Conservation (phyloP, 2,888 invertebrate species). For the Nephrotoma appendiculata region DNA sequence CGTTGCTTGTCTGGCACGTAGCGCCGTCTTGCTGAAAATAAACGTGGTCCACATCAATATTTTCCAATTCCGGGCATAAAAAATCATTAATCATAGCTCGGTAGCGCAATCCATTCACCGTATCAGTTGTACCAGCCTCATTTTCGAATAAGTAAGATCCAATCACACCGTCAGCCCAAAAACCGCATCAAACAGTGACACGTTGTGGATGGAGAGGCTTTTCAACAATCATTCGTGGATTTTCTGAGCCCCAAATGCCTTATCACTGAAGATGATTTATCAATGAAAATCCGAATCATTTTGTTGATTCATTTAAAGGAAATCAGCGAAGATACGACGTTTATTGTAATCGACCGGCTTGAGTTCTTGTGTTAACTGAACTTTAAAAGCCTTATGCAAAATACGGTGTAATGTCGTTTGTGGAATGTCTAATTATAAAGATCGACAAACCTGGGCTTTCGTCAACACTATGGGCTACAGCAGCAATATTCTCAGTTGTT, state of each 20-base stretch:
- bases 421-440: too few relatives aligned
- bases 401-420: too few relatives aligned
- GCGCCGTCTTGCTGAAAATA: neutral
- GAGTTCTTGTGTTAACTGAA: too few relatives aligned
- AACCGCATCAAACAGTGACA: slow-evolving; percentile 7
- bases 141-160: slow-evolving; percentile 3
- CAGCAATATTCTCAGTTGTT: too few relatives aligned
- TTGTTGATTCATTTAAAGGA: too few relatives aligned
- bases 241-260: slow-evolving; percentile 1
- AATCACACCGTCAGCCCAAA: slow-evolving; percentile 3
- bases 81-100: neutral
- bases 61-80: neutral
- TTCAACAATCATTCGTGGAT: neutral
- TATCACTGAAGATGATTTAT: too few relatives aligned
- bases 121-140: neutral
- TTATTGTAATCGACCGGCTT: too few relatives aligned
- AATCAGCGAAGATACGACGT: too few relatives aligned
- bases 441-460: too few relatives aligned
- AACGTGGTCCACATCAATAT: neutral
- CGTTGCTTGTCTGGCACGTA: neutral
- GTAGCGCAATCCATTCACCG: neutral
- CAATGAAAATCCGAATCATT: too few relatives aligned
- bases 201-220: slow-evolving; percentile 4
- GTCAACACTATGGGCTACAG: too few relatives aligned
- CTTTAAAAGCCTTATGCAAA: too few relatives aligned